Conservation (phyloP, 2,797 vertebrate species). For the Poeciliopsis gracilis region DNA sequence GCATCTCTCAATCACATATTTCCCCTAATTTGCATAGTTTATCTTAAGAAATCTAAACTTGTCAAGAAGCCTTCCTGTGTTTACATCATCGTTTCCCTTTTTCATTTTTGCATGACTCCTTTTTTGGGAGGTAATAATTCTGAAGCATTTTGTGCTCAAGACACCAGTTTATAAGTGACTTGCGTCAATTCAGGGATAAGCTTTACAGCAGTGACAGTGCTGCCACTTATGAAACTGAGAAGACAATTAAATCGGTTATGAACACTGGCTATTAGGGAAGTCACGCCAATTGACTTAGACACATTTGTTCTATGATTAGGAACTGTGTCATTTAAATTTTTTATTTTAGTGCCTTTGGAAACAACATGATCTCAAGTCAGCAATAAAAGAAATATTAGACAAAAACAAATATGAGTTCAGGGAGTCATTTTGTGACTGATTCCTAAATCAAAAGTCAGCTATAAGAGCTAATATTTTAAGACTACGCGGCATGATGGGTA, state of each 20-base stretch:
- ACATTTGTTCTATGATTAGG: slow-evolving; percentile 25
- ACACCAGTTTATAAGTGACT: slow-evolving; percentile 20
- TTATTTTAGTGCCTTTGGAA: slow-evolving; percentile 35
- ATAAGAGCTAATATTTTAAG: slow-evolving; percentile 23
- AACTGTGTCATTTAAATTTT: slow-evolving; percentile 29
- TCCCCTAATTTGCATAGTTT: not conserved
- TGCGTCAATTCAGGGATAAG: slow-evolving; percentile 18
- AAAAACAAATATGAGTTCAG: slow-evolving; percentile 39
- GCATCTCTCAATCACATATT: not conserved
- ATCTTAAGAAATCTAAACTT: not conserved
- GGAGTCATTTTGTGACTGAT: slow-evolving; percentile 39
- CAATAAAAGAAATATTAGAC: slow-evolving; percentile 51
- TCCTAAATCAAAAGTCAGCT: slow-evolving; percentile 15
- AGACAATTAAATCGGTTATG: slow-evolving; percentile 21
- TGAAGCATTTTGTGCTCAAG: slow-evolving; percentile 1
- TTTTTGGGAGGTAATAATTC: not conserved
- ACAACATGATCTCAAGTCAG: slow-evolving; percentile 28
- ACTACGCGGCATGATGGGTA: slow-evolving; percentile 14
- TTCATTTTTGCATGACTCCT: slow-evolving; percentile 10
- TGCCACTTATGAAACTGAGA: slow-evolving; percentile 27
- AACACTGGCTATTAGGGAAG: slow-evolving; percentile 3
- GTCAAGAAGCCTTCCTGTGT: not conserved
- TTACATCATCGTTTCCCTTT: not conserved
- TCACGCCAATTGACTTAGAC: slow-evolving; percentile 28
- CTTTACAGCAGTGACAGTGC: slow-evolving; percentile 13